Evolutionary conservation across 1,140 invertebrate species (phyloP), one percentile per base, ranked within the genome.

Genomic region (Sycophila sp.): DNA sequence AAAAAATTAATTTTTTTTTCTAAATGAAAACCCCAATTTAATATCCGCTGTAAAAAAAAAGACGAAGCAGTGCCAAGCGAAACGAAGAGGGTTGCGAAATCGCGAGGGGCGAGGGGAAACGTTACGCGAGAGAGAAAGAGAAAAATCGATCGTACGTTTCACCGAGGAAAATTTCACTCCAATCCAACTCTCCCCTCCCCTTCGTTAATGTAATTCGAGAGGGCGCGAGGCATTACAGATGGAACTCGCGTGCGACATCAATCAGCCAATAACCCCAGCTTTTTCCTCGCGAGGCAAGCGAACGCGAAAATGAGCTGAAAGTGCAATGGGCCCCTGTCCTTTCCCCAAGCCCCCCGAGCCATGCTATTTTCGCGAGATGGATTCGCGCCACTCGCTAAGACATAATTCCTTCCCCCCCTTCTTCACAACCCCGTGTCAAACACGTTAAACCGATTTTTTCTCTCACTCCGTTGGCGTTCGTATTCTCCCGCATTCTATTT

Each of bases 251-350:
- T 7, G n/a, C 36, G 19, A 28, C 49, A 17, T 56, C 51, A 67
- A 67, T 67, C 22, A 28, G 40, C 24, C 30, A 30, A 63, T 63
- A 63, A 63, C 49, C 49, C 49, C n/a, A n/a, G n/a, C 36, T 63
- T 63, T 42, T 15, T 8, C 13, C 40, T 42, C 13, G 40, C 40
- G 13, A 36, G 13, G 22, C 36, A 2, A 59, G 11, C 36, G 38
- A 19, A 58, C 15, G 58, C 24, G 40, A 62, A 62, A 62, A 62
- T 62, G 58, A 62, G 40, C 58, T 1, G 58, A 8, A 36, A 36
- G 13, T 36, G 5, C 5, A 36, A 7, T 36, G 6, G 34, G 34
- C 34, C 13, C 34, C 24, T 51, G 22, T 11, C 26, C 7, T 24
- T 49, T 10, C 30, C 13, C 30, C 28, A 32, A 32, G 30, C 8